Evolutionary conservation across 2,888 invertebrate species (phyloP), one percentile per base, ranked within the genome.

Genomic region (Bombylius major): DNA sequence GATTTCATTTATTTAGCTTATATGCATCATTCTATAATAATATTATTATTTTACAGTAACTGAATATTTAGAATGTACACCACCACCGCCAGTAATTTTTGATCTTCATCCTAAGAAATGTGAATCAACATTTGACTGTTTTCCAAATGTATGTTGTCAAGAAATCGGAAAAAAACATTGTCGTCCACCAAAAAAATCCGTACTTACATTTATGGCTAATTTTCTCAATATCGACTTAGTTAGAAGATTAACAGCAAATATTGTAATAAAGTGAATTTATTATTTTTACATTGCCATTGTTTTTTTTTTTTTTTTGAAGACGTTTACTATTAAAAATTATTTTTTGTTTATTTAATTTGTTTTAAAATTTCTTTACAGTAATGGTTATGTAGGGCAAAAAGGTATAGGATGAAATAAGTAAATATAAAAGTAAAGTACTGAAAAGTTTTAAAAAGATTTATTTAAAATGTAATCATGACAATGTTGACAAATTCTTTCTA

Each of bases 141-240:
- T 87, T 70, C 87, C 88, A 8, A 87, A 87, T 72, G 75, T 88
- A 58, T 88, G 87, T 68, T 88, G 88, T 60, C 87, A 87, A 62
- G 88, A 88, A 71, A 81, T 81, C 48, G 84, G 84, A 5, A 79
- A 80, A 63, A 82, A 82, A 62, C 79, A 82, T 63, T 88, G 88
- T 65, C 77, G 87, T 50, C 86, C 87, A 8, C 85, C 87, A 42
- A 84, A 82, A 67, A 79, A 83, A 62, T 87, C 87, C 13, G 67
- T 88, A 3, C 71, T 87, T 32, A 79, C 84, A 0, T 68, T 86
- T 55, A 75, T 87, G 52, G 82, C 83, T 49, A 82, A 71, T 54
- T 70, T 73, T 56, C 67, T 75, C 13, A 74, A 74, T 60, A 69
- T 71, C 1, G 75, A 72, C 56, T 67, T 74, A 50, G 70, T 75